phyloP scores from a whole-genome alignment of 2,797 vertebrate species.

The Capromys pilorides region DNA sequence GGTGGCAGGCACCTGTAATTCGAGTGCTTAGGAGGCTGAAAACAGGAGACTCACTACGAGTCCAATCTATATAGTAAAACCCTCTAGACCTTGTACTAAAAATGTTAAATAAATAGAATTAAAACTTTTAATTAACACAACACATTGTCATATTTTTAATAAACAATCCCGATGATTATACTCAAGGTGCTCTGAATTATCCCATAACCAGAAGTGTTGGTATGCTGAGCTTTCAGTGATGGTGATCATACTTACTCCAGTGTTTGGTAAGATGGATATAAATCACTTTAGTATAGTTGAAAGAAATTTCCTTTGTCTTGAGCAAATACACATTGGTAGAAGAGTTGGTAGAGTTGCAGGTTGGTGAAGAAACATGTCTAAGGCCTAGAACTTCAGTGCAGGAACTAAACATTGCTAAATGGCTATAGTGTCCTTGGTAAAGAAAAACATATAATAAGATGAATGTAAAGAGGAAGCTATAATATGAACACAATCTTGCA shows the following conservation, averaged over 20 bases:
- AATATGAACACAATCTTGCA: neutral
- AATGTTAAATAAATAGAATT: slow-evolving; percentile 79
- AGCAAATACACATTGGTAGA: neutral
- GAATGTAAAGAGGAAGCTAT: neutral
- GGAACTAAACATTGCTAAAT: neutral
- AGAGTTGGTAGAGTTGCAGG: neutral
- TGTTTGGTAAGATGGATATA: neutral
- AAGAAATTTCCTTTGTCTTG: neutral
- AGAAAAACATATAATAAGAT: neutral
- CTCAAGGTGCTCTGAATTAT: slow-evolving; percentile 90
- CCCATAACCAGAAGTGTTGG: slow-evolving; percentile 90
- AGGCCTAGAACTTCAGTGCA: neutral
- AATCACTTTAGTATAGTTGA: neutral
- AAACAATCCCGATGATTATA: slow-evolving; percentile 90
- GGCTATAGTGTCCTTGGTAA: neutral
- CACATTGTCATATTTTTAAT: slow-evolving; percentile 86
- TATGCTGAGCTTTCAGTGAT: slow-evolving; percentile 83
- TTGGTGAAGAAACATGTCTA: neutral
- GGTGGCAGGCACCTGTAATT: no score
- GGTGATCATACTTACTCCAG: slow-evolving; percentile 84
- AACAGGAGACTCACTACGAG: no score
- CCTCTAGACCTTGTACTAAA: no score
- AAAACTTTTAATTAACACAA: slow-evolving; percentile 92
- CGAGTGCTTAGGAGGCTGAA: no score
- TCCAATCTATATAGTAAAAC: no score